Evolutionary conservation across 2,888 invertebrate genomes (phyloP).

Genomic region (Mycalesis mineus): DNA sequence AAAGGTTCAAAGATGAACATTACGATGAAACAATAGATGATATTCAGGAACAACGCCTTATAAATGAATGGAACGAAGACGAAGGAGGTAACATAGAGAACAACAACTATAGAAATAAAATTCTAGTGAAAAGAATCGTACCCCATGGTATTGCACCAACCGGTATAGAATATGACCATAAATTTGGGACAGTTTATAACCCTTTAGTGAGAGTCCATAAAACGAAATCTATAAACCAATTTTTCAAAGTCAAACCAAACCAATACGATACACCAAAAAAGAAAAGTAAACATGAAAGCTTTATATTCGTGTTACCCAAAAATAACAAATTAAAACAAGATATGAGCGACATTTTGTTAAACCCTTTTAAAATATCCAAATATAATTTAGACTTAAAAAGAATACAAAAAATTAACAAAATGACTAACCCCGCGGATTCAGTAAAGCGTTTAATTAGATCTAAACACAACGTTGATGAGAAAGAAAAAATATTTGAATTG

Average conservation of each 20-base stretch:
- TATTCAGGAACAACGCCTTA: neutral
- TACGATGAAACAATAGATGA: neutral
- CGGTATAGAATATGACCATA: constrained; percentile 23
- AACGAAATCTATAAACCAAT: constrained; percentile 10
- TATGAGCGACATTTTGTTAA: neutral
- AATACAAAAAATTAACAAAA: neutral
- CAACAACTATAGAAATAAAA: constrained; percentile 12
- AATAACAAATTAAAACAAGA: neutral
- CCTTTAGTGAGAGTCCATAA: constrained; percentile 29
- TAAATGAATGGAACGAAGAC: neutral
- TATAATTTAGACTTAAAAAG: neutral
- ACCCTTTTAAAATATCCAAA: neutral
- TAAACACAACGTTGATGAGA: too few relatives aligned
- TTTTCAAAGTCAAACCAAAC: neutral
- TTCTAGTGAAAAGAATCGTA: constrained; percentile 26
- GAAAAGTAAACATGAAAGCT: neutral
- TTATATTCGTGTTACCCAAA: neutral
- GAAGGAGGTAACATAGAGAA: neutral
- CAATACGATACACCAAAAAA: neutral
- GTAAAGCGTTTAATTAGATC: too few relatives aligned
- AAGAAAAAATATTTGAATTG: too few relatives aligned
- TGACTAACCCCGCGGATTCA: neutral
- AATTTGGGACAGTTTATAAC: constrained; percentile 24
- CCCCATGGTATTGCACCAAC: constrained; percentile 24
- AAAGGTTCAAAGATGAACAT: neutral